Base-by-base conservation (phyloP, 1,140 invertebrate species). In the Neodiprion lecontei region DNA sequence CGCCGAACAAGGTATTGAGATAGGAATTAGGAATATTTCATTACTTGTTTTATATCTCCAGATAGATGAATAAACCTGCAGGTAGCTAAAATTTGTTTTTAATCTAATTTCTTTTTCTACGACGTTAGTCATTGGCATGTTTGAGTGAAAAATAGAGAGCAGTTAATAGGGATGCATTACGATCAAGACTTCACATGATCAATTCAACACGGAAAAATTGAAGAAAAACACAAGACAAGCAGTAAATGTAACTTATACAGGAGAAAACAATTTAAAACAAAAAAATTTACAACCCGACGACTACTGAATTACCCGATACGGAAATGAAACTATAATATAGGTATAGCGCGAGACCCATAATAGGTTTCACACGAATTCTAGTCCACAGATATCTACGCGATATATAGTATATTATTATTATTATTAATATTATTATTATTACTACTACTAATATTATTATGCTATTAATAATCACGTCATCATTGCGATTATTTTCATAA, bases 351-450 rank as follows among this genome's bases (percentile, higher is more conserved):
- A 88, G 80, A 85, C 79, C 82, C 83, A 85, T 85, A 40, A 84
- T 82, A 84, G 84, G 83, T 86, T 82, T 85, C 85, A 84, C 78
- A 86, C 85, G 80, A 88, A 88, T 88, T 88, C 88, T 89, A 89
- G 88, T 89, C 88, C 86, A 86, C 78, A 82, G 86, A 84, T 81
- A 82, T 84, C 88, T 86, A 88, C 86, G 79, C 80, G 81, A 69
- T 69, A 69, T 69, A 69, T 69, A 69, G 8, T 14, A 21, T 69
- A 69, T 71, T 69, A 69, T 40, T 76, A 74, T 76, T 77, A 80
- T 83, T 78, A 75, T 68, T 81, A 79, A 75, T 73, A 73, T 50
- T 77, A 79, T 78, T 74, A 73, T 70, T 76, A 69, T 77, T 73
- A 77, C 78, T 40, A 40, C 28, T 40, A 40, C 28, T 40, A 40